Evolutionary conservation across 1,140 invertebrate genomes (phyloP).

Genomic region (Heliconius hewitsoni): DNA sequence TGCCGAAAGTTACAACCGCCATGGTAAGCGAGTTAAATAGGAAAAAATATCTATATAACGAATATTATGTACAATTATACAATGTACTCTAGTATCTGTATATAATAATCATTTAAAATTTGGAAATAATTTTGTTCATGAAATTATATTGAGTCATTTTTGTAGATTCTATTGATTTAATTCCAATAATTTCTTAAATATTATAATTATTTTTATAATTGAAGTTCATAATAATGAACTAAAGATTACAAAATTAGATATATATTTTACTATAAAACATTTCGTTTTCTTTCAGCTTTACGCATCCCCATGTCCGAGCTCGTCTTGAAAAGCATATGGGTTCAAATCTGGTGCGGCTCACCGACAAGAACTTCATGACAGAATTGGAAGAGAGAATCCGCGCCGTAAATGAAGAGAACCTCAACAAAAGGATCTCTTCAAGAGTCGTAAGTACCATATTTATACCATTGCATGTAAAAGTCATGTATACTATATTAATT

Average conservation of each 20-base stretch:
- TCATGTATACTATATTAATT: background rate
- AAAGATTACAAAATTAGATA: no score
- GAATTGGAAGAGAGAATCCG: constrained; percentile 83
- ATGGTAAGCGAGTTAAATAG: constrained; percentile 39
- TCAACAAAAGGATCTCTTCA: constrained; percentile 83
- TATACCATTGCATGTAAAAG: no score
- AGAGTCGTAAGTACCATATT: constrained; percentile 74
- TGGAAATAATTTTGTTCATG: no score
- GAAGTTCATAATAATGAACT: no score
- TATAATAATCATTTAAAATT: no score
- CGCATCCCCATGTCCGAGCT: constrained; percentile 82
- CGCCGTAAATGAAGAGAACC: constrained; percentile 83
- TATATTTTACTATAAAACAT: background rate
- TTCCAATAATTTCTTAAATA: no score
- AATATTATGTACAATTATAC: background rate
- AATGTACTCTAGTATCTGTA: no score
- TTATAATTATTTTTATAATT: no score
- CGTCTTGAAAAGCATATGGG: constrained; percentile 85
- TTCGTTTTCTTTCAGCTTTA: constrained; percentile 66
- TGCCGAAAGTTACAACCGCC: constrained; percentile 38
- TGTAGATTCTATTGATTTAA: no score
- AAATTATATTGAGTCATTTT: no score
- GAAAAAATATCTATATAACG: background rate
- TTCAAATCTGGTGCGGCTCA: constrained; percentile 84
- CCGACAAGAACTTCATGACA: constrained; percentile 85